These are phyloP conservation scores for Nomia melanderi DNA, from an alignment of 1,140 invertebrate genomes.

Conservation along the genomic window DNA sequence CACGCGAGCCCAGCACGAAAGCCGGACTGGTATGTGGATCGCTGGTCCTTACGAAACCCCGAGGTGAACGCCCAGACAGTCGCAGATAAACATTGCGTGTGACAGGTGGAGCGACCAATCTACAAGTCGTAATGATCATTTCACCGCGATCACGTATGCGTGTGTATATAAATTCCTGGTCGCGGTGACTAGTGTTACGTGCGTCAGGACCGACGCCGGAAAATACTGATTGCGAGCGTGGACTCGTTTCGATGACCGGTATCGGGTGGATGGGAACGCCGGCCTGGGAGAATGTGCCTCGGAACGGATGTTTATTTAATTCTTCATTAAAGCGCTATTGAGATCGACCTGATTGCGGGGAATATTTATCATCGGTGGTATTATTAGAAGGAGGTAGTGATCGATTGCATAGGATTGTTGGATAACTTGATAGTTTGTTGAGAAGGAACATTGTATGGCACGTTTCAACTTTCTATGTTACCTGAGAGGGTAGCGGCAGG, in stretches of 20 bases:
- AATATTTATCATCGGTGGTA: no score
- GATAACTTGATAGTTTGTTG: no score
- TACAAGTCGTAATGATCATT: constrained; percentile 57
- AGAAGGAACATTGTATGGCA: no score
- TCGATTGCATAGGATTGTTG: no score
- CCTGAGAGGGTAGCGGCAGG: no score
- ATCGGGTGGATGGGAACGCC: not conserved
- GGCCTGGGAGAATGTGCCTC: not conserved
- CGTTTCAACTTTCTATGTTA: no score
- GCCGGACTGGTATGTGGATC: constrained; percentile 25
- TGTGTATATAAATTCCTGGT: constrained; percentile 27
- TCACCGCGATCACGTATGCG: constrained; percentile 21
- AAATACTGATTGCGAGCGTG: not conserved
- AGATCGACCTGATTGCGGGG: no score
- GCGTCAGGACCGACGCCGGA: constrained; percentile 1
- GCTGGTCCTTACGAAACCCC: constrained; percentile 68
- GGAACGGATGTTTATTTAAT: no score
- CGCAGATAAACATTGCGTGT: constrained; percentile 26
- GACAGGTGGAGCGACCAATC: constrained; percentile 19
- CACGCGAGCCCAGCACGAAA: constrained; percentile 10
- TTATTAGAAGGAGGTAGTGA: no score
- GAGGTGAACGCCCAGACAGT: constrained; percentile 45
- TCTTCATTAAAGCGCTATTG: no score
- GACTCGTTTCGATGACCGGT: not conserved
- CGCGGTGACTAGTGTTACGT: constrained; percentile 1